Percentiles rank a stretch among this genome's conserved stretches.
These are phyloP conservation scores for Choristoneura fumiferana DNA, from an alignment of 1,140 invertebrate genomes.

Conservation along the genomic window DNA sequence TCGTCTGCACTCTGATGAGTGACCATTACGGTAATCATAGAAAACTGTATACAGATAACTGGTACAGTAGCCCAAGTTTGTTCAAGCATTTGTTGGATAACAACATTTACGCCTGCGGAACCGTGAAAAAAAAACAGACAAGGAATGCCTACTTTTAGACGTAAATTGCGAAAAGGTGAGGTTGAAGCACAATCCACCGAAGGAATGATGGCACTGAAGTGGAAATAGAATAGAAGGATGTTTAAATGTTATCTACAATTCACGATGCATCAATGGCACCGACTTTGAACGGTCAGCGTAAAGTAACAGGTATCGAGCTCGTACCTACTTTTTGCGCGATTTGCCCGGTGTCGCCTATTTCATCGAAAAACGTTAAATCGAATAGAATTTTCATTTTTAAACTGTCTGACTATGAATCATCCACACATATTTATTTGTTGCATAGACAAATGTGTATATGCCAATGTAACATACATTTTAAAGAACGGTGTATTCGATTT, in stretches of 20 bases:
- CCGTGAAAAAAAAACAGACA: constrained; percentile 25
- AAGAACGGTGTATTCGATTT: no score
- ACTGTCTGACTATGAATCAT: no score
- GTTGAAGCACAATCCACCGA: constrained; percentile 2
- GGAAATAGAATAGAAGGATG: constrained; percentile 32
- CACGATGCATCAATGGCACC: constrained; percentile 32
- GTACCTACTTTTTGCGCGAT: no score
- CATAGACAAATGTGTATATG: no score
- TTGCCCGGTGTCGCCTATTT: no score
- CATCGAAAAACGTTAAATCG: no score
- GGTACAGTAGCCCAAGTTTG: constrained; percentile 34
- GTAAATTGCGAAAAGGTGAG: constrained; percentile 2
- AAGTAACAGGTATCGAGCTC: no score
- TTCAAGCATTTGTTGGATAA: constrained; percentile 29
- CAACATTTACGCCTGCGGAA: constrained; percentile 28
- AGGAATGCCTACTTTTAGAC: constrained; percentile 24
- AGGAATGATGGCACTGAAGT: constrained; percentile 27
- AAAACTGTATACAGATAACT: constrained; percentile 32
- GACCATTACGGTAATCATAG: constrained; percentile 25
- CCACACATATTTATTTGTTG: no score
- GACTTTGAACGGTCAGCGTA: constrained; percentile 25
- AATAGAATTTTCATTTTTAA: no score
- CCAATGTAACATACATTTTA: no score
- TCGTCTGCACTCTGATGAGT: constrained; percentile 26
- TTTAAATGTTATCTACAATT: constrained; percentile 29